A percentile compares a stretch with the other conserved stretches of the same genome.
Conservation (phyloP, 1,140 invertebrate species). For the Saccostrea glomerata region DNA sequence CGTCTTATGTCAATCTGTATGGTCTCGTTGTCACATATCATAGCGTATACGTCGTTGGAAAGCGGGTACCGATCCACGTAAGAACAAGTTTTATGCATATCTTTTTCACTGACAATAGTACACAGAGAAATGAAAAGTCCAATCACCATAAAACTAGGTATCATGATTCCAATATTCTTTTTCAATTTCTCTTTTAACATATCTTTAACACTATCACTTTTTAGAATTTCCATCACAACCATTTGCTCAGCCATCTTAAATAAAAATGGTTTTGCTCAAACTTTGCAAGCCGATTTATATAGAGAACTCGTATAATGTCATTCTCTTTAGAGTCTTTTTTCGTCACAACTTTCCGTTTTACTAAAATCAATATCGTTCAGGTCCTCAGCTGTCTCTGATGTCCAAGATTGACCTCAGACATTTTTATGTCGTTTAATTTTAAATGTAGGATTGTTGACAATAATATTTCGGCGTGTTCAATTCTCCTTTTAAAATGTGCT, state of each 20-base stretch:
- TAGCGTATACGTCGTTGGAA: conserved; percentile 1
- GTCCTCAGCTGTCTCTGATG: neutral
- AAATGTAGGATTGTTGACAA: conserved; percentile 18
- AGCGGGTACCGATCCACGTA: conserved; percentile 2
- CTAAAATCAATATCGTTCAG: neutral
- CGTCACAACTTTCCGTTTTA: conserved; percentile 19
- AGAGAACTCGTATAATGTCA: conserved; percentile 13
- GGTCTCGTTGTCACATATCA: conserved; percentile 22
- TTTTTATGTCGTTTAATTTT: conserved; percentile 37
- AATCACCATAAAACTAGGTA: conserved; percentile 25
- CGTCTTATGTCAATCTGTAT: conserved; percentile 14
- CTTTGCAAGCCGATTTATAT: conserved; percentile 23
- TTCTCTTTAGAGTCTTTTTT: neutral
- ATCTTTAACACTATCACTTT: conserved; percentile 26
- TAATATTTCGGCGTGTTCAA: conserved; percentile 21
- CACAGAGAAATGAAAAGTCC: conserved; percentile 18
- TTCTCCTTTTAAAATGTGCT: conserved; percentile 39
- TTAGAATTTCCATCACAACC: conserved; percentile 18
- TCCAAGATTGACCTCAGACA: conserved; percentile 1
- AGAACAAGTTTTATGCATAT: conserved; percentile 24
- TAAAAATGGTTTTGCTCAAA: conserved; percentile 24
- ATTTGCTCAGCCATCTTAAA: conserved; percentile 24
- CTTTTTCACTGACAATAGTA: conserved; percentile 5
- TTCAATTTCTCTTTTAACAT: conserved; percentile 30
- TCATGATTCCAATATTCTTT: conserved; percentile 26